A percentile compares a stretch with the other conserved stretches of the same genome.
These are phyloP conservation scores for Mystacides longicornis DNA, from an alignment of 2,888 invertebrate species.

Conservation along the genomic window DNA sequence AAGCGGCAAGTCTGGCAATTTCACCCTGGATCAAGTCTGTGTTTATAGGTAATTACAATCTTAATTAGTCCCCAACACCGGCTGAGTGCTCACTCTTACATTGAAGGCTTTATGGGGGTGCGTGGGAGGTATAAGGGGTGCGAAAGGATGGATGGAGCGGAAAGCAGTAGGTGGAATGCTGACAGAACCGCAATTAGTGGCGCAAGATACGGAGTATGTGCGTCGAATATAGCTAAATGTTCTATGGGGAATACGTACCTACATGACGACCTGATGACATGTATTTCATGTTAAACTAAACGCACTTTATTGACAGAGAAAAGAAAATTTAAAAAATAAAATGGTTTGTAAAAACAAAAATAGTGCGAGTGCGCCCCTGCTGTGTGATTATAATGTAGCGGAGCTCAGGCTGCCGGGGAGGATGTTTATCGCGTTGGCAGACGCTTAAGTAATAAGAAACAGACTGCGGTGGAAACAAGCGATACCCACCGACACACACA, in stretches of 20 bases:
- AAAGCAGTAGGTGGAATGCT: neutral
- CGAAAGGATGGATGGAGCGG: neutral
- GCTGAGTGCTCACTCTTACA: slow-evolving; percentile 12
- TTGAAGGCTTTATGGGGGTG: neutral
- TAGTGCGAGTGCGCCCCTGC: neutral
- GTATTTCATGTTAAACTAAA: too few relatives aligned
- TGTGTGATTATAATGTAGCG: neutral
- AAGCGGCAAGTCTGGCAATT: neutral
- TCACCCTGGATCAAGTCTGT: slow-evolving; percentile 9
- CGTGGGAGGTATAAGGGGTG: neutral
- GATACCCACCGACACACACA: neutral
- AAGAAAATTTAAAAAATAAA: too few relatives aligned
- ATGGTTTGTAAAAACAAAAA: too few relatives aligned
- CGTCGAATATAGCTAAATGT: too few relatives aligned
- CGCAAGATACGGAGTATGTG: neutral
- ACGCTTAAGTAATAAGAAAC: slow-evolving; percentile 24
- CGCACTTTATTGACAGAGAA: too few relatives aligned
- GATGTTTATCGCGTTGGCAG: slow-evolving; percentile 25
- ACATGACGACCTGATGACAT: too few relatives aligned
- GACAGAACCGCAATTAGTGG: neutral
- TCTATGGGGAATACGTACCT: too few relatives aligned
- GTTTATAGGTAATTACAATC: slow-evolving; percentile 25
- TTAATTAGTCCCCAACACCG: slow-evolving; percentile 25
- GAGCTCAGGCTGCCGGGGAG: slow-evolving; percentile 1
- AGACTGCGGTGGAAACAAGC: slow-evolving; percentile 21